Percentiles rank a stretch among this genome's conserved stretches.
Conservation (phyloP, 2,888 invertebrate species). For the Eupithecia exiguata region DNA sequence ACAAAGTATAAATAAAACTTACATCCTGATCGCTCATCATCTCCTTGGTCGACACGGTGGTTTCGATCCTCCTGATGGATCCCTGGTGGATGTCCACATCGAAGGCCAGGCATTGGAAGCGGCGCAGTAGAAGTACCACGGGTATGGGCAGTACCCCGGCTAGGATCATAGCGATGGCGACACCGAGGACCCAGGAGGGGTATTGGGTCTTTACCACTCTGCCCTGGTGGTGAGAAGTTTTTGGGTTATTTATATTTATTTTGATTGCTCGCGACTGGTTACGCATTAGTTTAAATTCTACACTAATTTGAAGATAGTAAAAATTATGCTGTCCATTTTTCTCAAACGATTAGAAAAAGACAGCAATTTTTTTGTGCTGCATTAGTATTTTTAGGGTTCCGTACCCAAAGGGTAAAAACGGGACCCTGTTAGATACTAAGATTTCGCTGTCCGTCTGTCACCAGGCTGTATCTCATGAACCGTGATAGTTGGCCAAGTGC, state of each 20-base stretch:
- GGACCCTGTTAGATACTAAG: too few relatives aligned
- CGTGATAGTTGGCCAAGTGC: too few relatives aligned
- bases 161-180: slow-evolving; percentile 90
- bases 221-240: slow-evolving; percentile 83
- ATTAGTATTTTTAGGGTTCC: too few relatives aligned
- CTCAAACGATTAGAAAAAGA: too few relatives aligned
- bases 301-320: not conserved
- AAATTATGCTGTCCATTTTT: too few relatives aligned
- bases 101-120: slow-evolving; percentile 94
- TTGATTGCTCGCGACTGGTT: too few relatives aligned
- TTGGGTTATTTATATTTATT: not conserved
- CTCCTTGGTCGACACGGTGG: slow-evolving; percentile 96
- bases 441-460: too few relatives aligned
- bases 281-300: too few relatives aligned
- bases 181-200: slow-evolving; percentile 91
- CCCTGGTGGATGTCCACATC: slow-evolving; percentile 96
- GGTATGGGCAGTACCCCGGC: slow-evolving; percentile 94
- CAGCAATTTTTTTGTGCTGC: too few relatives aligned
- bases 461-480: too few relatives aligned
- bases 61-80: slow-evolving; percentile 95
- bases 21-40: slow-evolving; percentile 97
- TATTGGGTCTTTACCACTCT: slow-evolving; percentile 87
- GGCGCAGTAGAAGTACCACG: slow-evolving; percentile 91
- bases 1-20: slow-evolving; percentile 72
- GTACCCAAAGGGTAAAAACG: too few relatives aligned